A percentile compares a stretch with the other conserved stretches of the same genome.
phyloP scores from a whole-genome alignment of 2,888 invertebrate species.

The Xiphydria camelus region DNA sequence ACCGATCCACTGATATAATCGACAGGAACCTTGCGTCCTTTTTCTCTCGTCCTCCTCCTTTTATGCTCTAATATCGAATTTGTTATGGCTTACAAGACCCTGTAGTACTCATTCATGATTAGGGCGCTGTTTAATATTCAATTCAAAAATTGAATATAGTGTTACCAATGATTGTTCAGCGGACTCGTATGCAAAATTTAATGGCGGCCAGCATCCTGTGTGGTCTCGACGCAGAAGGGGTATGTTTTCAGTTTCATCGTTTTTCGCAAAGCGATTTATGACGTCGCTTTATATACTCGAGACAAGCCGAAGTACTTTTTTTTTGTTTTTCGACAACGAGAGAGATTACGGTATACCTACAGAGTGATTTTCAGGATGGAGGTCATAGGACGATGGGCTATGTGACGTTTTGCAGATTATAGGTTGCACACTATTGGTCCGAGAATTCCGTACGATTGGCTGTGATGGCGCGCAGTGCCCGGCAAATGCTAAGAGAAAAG shows the following conservation, averaged over 20 bases:
- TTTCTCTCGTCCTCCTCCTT: no score
- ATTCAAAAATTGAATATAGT: conserved; percentile 49
- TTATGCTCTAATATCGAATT: conserved; percentile 1
- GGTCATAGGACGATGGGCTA: no score
- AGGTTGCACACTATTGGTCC: no score
- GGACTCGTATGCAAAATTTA: conserved; percentile 42
- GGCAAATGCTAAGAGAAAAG: no score
- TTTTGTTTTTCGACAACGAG: neutral
- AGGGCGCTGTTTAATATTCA: conserved; percentile 42
- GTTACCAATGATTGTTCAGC: conserved; percentile 45
- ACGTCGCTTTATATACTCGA: no score
- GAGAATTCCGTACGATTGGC: no score
- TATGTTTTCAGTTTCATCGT: neutral
- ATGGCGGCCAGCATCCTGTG: conserved; percentile 39
- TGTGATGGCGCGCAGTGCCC: no score
- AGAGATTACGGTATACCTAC: neutral
- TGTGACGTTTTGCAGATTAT: no score
- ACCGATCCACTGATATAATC: no score
- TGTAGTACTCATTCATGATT: conserved; percentile 17
- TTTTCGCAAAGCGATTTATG: no score
- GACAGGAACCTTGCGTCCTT: no score
- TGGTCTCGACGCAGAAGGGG: conserved; percentile 34
- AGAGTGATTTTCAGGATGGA: no score
- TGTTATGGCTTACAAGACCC: neutral
- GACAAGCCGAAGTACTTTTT: neutral